Evolutionary conservation across 2,113 vertebrate genomes (phyloP), one percentile per base, ranked within the genome.

Genomic region (Uropsilus gracilis): DNA sequence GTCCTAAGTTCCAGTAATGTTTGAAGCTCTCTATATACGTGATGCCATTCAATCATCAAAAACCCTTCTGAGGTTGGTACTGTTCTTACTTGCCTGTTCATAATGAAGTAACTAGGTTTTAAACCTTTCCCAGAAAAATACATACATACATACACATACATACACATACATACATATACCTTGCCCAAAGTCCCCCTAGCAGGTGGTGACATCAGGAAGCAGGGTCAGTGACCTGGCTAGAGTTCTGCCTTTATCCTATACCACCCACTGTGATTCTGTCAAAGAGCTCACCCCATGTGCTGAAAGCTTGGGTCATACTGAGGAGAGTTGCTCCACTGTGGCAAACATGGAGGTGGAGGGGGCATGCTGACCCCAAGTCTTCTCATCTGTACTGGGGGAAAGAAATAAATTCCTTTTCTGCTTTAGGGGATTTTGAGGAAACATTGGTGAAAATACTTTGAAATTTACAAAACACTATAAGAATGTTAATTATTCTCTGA

Each of bases 381-480:
- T 14, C 69, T 34, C 24, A 39, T 55, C 24, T 32, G 2, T 50
- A 37, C 3, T 18, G 39, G 1, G 37, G 50, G 53, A n/a, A n/a
- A n/a, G n/a, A n/a, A n/a, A n/a, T n/a, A n/a, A n/a, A n/a, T n/a
- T n/a, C n/a, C n/a, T n/a, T n/a, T n/a, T n/a, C n/a, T 4, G 22
- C 53, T n/a, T 64, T 20, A 34, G n/a, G 34, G 46, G 64, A 34
- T 68, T 86, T 32, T 30, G 12, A 93, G 39, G 44, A 5, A 64
- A 0, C 66, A 63, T n/a, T 83, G 80, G 6, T 46, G 17, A 90
- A 84, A 87, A 75, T 77, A 9, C 30, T 88, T 81, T 94, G 63
- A 69, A 88, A 68, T 66, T 55, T 88, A 92, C 24, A 88, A 92
- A 95, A 32, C 24, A 30, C 8, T 16, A 1, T 7, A 76, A 81